Percentiles rank a stretch among this genome's conserved stretches.
Evolutionary conservation across 2,797 vertebrate genomes (phyloP).

Genomic region (Ficedula albicollis): DNA sequence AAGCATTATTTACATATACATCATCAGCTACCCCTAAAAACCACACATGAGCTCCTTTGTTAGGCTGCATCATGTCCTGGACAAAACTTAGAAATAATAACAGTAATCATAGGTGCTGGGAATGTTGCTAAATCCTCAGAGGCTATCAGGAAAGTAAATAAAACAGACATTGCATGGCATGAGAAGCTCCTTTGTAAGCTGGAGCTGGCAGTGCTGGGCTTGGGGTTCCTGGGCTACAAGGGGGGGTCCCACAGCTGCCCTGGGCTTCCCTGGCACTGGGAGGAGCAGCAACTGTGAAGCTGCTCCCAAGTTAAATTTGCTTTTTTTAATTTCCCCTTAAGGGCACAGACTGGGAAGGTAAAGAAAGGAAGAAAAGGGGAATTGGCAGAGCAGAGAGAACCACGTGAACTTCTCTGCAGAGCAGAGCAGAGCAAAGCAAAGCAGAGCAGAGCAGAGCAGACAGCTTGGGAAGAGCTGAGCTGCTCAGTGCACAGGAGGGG

Average conservation of each 20-base stretch:
- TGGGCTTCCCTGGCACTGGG: constrained; percentile 12
- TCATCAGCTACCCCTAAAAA: constrained; percentile 66
- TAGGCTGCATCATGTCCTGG: constrained; percentile 45
- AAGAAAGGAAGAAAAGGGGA: neutral
- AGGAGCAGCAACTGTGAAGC: neutral
- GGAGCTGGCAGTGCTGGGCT: constrained; percentile 45
- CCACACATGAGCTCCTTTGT: constrained; percentile 46
- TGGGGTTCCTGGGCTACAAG: constrained; percentile 30
- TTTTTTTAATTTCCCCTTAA: neutral
- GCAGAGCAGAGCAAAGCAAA: neutral
- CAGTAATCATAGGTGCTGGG: constrained; percentile 9
- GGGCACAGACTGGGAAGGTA: neutral
- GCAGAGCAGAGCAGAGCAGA: neutral
- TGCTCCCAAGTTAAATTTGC: neutral
- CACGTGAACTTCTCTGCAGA: neutral
- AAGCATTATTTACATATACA: constrained; percentile 71
- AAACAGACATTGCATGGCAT: constrained; percentile 23
- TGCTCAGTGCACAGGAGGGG: neutral
- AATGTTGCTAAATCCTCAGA: constrained; percentile 40
- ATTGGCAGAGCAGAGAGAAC: neutral
- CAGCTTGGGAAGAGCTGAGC: neutral
- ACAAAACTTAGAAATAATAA: constrained; percentile 12
- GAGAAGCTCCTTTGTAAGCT: neutral
- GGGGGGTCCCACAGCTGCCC: neutral
- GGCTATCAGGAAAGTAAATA: constrained; percentile 51